Evolutionary conservation across 2,888 invertebrate genomes (phyloP).

Genomic region (Hypomecis punctinalis): DNA sequence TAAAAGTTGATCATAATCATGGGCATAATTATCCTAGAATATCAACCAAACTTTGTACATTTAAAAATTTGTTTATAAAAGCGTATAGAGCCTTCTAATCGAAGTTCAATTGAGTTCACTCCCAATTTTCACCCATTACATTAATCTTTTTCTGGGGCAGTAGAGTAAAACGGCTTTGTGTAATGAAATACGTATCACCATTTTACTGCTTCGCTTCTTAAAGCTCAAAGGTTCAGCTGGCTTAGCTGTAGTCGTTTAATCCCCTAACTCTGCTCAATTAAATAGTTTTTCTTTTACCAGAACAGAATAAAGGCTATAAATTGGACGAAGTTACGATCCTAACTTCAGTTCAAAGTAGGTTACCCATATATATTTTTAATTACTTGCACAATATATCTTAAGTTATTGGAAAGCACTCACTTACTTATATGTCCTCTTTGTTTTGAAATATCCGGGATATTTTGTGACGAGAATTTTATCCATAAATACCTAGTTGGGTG

Average conservation of each 20-base stretch:
- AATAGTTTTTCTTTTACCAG: conserved; percentile 58
- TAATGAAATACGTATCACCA: not conserved
- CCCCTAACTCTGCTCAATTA: conserved; percentile 50
- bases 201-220: not conserved
- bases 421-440: not conserved
- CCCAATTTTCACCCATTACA: too few species aligned
- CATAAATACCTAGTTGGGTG: too few species aligned
- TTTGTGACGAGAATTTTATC: too few species aligned
- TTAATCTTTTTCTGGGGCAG: too few species aligned
- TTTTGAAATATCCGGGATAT: too few species aligned
- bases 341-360: conserved; percentile 23
- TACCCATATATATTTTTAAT: conserved; percentile 3
- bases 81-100: too few species aligned
- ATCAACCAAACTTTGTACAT: too few species aligned
- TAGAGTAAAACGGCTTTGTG: not conserved
- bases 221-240: conserved; percentile 12
- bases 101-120: too few species aligned
- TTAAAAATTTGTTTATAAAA: too few species aligned
- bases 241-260: conserved; percentile 13
- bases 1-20: too few species aligned
- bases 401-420: not conserved
- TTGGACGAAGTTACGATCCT: conserved; percentile 47
- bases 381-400: not conserved
- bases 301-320: conserved; percentile 66
- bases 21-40: too few species aligned